phyloP scores from a whole-genome alignment of 2,113 vertebrate species.

The Rhinogobius similis region DNA sequence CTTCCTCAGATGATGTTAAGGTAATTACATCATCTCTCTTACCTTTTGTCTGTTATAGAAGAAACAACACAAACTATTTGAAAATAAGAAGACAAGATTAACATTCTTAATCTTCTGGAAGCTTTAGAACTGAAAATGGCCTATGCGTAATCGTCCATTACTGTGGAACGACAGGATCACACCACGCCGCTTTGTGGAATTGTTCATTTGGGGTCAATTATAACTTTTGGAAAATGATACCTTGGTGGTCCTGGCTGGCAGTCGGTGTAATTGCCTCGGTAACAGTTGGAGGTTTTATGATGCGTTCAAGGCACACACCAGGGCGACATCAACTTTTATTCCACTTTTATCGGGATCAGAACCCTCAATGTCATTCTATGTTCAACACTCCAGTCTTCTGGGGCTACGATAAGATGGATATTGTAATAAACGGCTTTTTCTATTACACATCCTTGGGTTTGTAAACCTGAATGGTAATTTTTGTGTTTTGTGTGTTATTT shows the following conservation, averaged over 20 bases:
- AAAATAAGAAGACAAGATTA: too few relatives aligned
- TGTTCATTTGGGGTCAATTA: conserved; percentile 46
- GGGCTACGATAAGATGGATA: neutral
- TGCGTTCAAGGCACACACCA: conserved; percentile 18
- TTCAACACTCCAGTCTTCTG: neutral
- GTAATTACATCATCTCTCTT: too few relatives aligned
- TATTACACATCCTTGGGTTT: neutral
- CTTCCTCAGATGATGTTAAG: too few relatives aligned
- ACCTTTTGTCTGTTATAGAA: too few relatives aligned
- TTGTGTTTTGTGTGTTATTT: too few relatives aligned
- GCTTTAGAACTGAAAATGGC: too few relatives aligned
- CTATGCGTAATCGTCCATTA: too few relatives aligned
- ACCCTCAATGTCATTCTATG: conserved; percentile 1
- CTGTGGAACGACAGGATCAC: neutral
- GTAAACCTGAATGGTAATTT: too few relatives aligned
- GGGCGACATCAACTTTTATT: conserved; percentile 33
- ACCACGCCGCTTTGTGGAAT: conserved; percentile 24
- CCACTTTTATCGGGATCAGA: conserved; percentile 25
- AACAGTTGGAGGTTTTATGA: conserved; percentile 56
- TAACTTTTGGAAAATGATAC: conserved; percentile 36
- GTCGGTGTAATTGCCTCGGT: conserved; percentile 39
- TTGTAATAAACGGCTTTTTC: neutral
- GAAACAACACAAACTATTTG: too few relatives aligned
- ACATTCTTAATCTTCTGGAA: too few relatives aligned
- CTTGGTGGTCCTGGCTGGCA: conserved; percentile 24